phyloP scores from a whole-genome alignment of 2,113 vertebrate genomes.

The Prionailurus bengalensis region DNA sequence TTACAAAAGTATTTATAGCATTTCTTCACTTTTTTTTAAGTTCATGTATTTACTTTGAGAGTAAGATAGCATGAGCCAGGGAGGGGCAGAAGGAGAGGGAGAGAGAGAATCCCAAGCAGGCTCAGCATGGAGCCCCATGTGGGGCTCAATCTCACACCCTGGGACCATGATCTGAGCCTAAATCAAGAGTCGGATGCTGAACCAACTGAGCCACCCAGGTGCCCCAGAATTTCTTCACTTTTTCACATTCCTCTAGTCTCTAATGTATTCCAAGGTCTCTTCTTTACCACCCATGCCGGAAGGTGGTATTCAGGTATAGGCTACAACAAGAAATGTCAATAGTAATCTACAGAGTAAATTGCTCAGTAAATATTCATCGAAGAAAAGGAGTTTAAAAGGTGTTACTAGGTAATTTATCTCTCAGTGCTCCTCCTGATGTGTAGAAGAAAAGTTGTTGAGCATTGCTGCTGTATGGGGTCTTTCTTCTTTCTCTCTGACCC shows the following conservation, averaged over 20 bases:
- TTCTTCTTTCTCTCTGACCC: not conserved
- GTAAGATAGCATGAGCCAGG: no score
- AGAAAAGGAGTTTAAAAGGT: not conserved
- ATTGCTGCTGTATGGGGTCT: not conserved
- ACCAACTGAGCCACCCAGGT: no score
- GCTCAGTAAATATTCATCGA: not conserved
- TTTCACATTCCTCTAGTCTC: not conserved
- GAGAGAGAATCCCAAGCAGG: no score
- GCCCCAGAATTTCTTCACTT: not conserved
- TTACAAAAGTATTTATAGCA: not conserved
- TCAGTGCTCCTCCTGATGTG: not conserved
- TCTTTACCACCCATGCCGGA: not conserved
- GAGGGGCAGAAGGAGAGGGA: no score
- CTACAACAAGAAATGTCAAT: conserved; percentile 1
- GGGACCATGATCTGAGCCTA: no score
- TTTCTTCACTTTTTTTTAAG: not conserved
- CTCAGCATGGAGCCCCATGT: no score
- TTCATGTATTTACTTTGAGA: no score
- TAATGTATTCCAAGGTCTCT: not conserved
- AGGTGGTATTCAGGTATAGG: no score
- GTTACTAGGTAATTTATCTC: not conserved
- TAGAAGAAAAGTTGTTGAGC: not conserved
- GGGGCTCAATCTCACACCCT: no score
- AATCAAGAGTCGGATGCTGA: no score
- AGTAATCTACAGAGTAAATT: not conserved